Conservation (phyloP, 92 coral and sea anemone species). For the Paramuricea clavata region DNA sequence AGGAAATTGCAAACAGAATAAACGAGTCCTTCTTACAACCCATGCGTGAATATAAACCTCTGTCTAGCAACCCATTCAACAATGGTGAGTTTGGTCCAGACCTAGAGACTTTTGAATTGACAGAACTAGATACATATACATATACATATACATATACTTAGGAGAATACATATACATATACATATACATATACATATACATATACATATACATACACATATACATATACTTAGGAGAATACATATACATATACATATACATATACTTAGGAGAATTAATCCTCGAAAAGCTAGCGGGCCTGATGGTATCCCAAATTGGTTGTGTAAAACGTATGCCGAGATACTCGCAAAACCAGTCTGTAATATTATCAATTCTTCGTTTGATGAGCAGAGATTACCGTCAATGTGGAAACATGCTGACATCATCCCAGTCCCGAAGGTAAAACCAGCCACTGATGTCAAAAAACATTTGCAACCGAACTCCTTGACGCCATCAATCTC, state of each 20-base stretch:
- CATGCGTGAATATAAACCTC: conserved; percentile 31
- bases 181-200: too few relatives aligned
- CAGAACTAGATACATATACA: neutral
- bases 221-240: too few relatives aligned
- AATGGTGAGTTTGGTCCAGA: neutral
- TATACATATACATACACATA: too few relatives aligned
- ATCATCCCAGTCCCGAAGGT: conserved; percentile 16
- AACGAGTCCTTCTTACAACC: conserved; percentile 60
- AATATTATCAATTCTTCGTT: neutral
- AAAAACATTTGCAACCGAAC: conserved; percentile 13
- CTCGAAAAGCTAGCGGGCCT: neutral
- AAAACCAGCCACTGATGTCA: neutral
- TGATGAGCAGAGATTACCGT: neutral
- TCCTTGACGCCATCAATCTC: conserved; percentile 19
- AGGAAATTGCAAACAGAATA: conserved; percentile 47
- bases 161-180: too few relatives aligned
- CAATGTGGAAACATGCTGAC: conserved; percentile 16
- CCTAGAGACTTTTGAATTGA: neutral
- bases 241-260: too few relatives aligned
- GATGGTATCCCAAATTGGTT: conserved; percentile 4
- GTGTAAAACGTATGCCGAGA: neutral
- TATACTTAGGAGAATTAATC: neutral
- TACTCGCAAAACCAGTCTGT: neutral
- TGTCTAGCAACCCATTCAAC: neutral
- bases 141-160: too few relatives aligned